A percentile compares a stretch with the other conserved stretches of the same genome.
Evolutionary conservation across 2,113 vertebrate species (phyloP).

Genomic region (Chaetops frenatus): DNA sequence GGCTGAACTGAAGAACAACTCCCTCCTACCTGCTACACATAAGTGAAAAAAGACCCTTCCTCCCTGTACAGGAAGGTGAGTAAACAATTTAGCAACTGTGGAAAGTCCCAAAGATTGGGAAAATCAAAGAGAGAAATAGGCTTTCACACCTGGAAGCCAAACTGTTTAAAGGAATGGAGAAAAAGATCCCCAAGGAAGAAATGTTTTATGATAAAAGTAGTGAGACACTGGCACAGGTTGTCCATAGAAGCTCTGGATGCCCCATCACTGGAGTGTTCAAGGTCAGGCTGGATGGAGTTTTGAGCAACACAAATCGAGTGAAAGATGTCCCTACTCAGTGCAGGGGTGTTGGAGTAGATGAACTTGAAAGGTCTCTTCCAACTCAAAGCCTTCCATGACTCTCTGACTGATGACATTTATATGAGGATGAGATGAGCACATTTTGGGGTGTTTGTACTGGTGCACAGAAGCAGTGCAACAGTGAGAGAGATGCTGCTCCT

Average conservation of each 20-base stretch:
- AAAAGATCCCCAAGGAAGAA: not conserved
- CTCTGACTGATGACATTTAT: not conserved
- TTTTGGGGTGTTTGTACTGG: not conserved
- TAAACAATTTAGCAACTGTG: not conserved
- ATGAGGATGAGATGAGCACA: not conserved
- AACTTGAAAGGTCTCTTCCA: not conserved
- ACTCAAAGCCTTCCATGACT: not conserved
- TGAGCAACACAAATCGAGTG: not conserved
- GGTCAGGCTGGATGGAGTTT: fast-evolving
- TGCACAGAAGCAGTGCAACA: not conserved
- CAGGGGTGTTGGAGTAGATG: not conserved
- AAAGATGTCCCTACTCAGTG: not conserved
- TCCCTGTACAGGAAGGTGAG: not conserved
- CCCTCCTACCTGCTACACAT: not conserved
- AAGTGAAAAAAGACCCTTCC: not conserved
- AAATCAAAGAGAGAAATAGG: not conserved
- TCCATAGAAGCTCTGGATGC: not conserved
- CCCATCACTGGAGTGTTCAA: not conserved
- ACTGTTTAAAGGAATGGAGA: not conserved
- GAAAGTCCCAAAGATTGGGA: not conserved
- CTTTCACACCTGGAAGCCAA: not conserved
- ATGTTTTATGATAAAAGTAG: not conserved
- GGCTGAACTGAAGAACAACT: not conserved
- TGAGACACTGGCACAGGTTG: not conserved
- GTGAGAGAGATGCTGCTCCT: not conserved